Percentiles rank a stretch among this genome's conserved stretches.
Conservation (phyloP, 2,888 invertebrate genomes). For the Gordius sp. region DNA sequence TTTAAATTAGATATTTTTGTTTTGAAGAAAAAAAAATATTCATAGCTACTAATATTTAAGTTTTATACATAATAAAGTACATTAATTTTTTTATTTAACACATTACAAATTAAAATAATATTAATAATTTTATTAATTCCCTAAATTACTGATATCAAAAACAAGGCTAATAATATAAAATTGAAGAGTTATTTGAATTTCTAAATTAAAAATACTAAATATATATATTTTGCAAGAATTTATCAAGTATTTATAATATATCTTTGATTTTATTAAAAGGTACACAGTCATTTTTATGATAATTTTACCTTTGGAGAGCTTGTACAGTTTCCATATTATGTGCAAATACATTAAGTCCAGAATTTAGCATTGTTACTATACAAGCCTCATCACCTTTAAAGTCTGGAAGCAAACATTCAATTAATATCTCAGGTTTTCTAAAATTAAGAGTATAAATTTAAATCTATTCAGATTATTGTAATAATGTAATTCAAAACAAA, state of each 20-base stretch:
- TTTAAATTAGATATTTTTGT: too few species aligned
- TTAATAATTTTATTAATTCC: too few species aligned
- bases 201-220: too few species aligned
- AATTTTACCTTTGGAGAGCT: conserved; percentile 42
- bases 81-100: background rate
- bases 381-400: conserved; percentile 53
- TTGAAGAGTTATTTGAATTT: too few species aligned
- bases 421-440: conserved; percentile 42
- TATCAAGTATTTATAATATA: background rate
- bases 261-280: background rate
- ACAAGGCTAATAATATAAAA: too few species aligned
- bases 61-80: background rate
- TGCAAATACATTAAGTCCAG: conserved; percentile 79
- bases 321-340: conserved; percentile 96
- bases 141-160: too few species aligned
- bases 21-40: background rate
- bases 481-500: too few species aligned
- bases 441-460: background rate
- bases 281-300: too few species aligned
- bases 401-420: conserved; percentile 87
- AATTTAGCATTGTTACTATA: conserved; percentile 45
- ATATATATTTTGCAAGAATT: too few species aligned
- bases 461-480: background rate
- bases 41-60: too few species aligned
- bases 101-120: background rate